Base-by-base conservation (phyloP, 1,140 invertebrate species). In the Lordiphosa mommai region DNA sequence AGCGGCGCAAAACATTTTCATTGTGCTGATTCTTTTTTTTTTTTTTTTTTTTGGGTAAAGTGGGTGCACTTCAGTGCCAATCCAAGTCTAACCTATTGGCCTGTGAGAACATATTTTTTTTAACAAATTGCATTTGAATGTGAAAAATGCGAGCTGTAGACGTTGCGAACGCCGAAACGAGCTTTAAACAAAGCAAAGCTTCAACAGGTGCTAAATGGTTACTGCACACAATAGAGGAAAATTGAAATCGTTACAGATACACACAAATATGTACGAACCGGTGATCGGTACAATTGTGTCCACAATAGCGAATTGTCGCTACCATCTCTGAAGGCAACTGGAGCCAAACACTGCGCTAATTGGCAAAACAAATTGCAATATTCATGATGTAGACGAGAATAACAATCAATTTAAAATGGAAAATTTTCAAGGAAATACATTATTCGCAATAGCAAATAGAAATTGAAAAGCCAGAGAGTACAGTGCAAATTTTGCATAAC, bases 1-100 rank as follows among this genome's bases (percentile, higher is more conserved):
- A 59, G 46, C 59, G 63, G 38, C 56, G 67, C 37, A 72, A 72
- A 84, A 69, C 72, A 72, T 82, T 84, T 77, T 52, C 72, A 69
- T 84, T 82, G 71, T 84, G 61, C 23, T 47, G 9, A 57, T 47
- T 44, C n/a, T n/a, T 47, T 29, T 32, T 32, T 47, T 29, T 47
- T 47, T 14, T 41, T 13, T 41, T 34, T 23, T 23, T 23, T 55
- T n/a, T 49, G 49, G 56, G 38, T 79, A 68, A 68, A 82, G 76
- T 84, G 72, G 77, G 58, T 29, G 52, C 64, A 64, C 56, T 63
- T 65, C 50, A 36, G 50, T 33, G 12, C 40, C 20, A 43, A 43
- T 27, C 20, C 61, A 58, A 58, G 59, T 50, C 47, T 27, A 34
- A 33, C 32, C 30, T 8, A 5, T 7, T 44, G 48, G 40, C 48